A percentile compares a stretch with the other conserved stretches of the same genome.
Evolutionary conservation across 2,113 vertebrate species (phyloP).

Genomic region (Trematomus loennbergii): DNA sequence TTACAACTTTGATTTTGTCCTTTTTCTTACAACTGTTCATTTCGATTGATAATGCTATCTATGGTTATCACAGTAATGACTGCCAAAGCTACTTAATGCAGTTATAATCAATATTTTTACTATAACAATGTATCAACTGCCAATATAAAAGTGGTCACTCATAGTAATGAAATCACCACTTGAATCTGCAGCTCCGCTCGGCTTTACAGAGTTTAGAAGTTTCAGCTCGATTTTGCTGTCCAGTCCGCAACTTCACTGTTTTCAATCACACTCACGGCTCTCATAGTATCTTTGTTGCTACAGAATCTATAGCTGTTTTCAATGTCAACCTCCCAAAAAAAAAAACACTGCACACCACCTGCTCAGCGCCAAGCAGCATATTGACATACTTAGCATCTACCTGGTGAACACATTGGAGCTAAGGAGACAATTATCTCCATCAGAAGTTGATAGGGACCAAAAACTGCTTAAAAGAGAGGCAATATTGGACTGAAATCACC

Average conservation of each 20-base stretch:
- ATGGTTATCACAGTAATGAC: neutral
- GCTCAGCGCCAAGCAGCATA: neutral
- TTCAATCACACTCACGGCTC: neutral
- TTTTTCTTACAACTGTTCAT: neutral
- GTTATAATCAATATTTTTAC: neutral
- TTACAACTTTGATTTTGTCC: neutral
- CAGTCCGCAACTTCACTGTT: neutral
- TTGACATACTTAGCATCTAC: neutral
- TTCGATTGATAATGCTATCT: neutral
- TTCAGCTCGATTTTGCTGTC: neutral
- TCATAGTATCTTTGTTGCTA: neutral
- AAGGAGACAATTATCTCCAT: neutral
- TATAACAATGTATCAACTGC: neutral
- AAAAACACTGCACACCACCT: neutral
- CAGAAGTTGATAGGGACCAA: neutral
- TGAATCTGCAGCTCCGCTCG: neutral
- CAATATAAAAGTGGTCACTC: neutral
- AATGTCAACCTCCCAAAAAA: neutral
- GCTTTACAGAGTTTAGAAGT: neutral
- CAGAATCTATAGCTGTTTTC: neutral
- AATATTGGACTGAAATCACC: neutral
- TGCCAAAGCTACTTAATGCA: neutral
- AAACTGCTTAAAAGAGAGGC: neutral
- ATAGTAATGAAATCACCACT: neutral
- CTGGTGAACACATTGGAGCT: neutral